Evolutionary conservation across 2,888 invertebrate genomes (phyloP), one percentile per base, ranked within the genome.

Genomic region (Eupeodes luniger): DNA sequence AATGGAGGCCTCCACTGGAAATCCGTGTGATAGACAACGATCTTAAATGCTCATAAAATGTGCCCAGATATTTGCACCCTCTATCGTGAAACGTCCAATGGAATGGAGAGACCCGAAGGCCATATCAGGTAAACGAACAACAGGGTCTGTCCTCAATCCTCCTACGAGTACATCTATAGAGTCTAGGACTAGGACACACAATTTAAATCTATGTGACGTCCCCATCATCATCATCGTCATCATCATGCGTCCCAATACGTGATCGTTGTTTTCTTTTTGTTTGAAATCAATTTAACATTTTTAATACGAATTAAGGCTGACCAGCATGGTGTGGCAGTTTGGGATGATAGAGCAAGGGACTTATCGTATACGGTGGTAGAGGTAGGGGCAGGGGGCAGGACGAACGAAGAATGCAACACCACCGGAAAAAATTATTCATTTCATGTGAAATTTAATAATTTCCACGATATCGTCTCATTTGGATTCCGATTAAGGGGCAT

Each of bases 51-150:
- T 81, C 81, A 88, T 88, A 85, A 88, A 88, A 88, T 88, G 84
- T 70, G 88, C 84, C 88, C 88, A 88, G 88, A 88, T 85, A 88
- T 88, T 88, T 88, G 88, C 88, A 88, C 88, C 88, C 88, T 66
- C 66, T 62, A 62, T 3, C 12, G 14, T 5, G 14, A 12, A 51
- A 16, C 44, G 47, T 66, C 66, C 74, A 77, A 57, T 61, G 49
- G 51, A 27, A 27, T 12, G 27, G 62, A 72, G 5, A 57, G 57
- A 57, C 70, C 57, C 67, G 10, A 16, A 36, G 34, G 10, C 69
- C 16, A 4, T 27, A 27, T 34, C 76, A 83, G 83, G 83, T 87
- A 79, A 27, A 59, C n/a, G 2, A 16, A 44, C 44, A 10, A 47
- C 11, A 55, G 49, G 53, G 49, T 51, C 61, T 61, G 62, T 40